phyloP scores from a whole-genome alignment of 2,888 invertebrate genomes.

The Luperina testacea region DNA sequence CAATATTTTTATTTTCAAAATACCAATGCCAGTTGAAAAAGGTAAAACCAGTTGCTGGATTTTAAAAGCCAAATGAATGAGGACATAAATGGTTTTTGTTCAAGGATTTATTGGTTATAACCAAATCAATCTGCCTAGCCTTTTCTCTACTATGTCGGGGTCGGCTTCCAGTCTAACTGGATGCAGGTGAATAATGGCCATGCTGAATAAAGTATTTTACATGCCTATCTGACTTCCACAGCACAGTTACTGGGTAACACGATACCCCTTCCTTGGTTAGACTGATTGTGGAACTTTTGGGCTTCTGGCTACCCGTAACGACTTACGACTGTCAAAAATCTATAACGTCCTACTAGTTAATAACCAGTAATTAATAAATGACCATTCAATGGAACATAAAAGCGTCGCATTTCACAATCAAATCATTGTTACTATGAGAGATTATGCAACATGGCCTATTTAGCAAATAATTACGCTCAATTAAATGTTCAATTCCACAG shows the following conservation, averaged over 20 bases:
- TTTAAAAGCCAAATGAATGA: constrained; percentile 31
- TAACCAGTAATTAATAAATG: neutral
- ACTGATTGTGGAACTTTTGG: neutral
- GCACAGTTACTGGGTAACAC: neutral
- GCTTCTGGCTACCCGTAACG: neutral
- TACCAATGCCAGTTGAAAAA: constrained; percentile 33
- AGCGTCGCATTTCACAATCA: neutral
- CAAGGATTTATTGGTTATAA: constrained; percentile 27
- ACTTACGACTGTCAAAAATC: neutral
- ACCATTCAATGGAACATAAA: neutral
- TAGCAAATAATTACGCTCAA: neutral
- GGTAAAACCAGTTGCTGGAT: constrained; percentile 30
- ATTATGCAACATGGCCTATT: neutral
- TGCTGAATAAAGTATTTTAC: neutral
- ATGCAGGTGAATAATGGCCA: neutral
- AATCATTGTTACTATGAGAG: neutral
- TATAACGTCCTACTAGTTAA: neutral
- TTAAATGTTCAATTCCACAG: neutral
- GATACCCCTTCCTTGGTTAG: neutral
- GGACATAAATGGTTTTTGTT: neutral
- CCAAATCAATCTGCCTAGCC: neutral
- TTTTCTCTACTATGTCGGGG: too few species aligned
- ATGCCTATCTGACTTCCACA: neutral
- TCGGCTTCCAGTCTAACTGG: neutral
- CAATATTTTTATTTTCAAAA: constrained; percentile 35